A percentile compares a stretch with the other conserved stretches of the same genome.
These are phyloP conservation scores for Hirtodrosophila duncani DNA, from an alignment of 2,888 invertebrate genomes.

Conservation along the genomic window DNA sequence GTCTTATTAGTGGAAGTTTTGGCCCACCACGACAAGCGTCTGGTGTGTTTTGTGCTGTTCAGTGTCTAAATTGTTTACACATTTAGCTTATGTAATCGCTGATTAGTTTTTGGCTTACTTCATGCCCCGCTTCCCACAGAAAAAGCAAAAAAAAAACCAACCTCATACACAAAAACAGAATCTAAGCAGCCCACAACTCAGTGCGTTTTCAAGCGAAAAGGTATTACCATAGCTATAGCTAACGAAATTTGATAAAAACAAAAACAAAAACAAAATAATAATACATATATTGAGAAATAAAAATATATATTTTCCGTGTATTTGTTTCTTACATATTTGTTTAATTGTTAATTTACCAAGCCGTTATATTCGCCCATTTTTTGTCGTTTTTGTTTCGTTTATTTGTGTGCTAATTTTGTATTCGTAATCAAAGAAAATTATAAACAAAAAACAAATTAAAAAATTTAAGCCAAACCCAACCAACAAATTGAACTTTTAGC, in stretches of 20 bases:
- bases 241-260: too few relatives aligned
- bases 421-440: conserved; percentile 16
- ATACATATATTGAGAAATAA: conserved; percentile 1
- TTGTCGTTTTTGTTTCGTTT: conserved; percentile 22
- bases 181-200: too few relatives aligned
- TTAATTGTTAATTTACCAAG: conserved; percentile 8
- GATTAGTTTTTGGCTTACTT: conserved; percentile 33
- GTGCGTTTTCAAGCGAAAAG: too few relatives aligned
- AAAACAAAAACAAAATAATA: not conserved
- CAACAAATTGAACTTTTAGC: conserved; percentile 20
- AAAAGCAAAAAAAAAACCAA: too few relatives aligned
- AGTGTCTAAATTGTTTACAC: conserved; percentile 10
- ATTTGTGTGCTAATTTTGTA: conserved; percentile 36
- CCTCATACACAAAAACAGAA: too few relatives aligned
- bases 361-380: not conserved
- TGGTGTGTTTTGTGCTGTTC: not conserved
- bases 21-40: conserved; percentile 9
- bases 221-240: too few relatives aligned
- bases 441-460: conserved; percentile 1
- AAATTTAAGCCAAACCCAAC: conserved; percentile 9
- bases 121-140: too few relatives aligned
- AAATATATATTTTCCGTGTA: conserved; percentile 25
- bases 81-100: too few relatives aligned
- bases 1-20: too few relatives aligned
- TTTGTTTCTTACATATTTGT: conserved; percentile 7